phyloP scores from a whole-genome alignment of 2,113 vertebrate species.

The Syngnathus scovelli region DNA sequence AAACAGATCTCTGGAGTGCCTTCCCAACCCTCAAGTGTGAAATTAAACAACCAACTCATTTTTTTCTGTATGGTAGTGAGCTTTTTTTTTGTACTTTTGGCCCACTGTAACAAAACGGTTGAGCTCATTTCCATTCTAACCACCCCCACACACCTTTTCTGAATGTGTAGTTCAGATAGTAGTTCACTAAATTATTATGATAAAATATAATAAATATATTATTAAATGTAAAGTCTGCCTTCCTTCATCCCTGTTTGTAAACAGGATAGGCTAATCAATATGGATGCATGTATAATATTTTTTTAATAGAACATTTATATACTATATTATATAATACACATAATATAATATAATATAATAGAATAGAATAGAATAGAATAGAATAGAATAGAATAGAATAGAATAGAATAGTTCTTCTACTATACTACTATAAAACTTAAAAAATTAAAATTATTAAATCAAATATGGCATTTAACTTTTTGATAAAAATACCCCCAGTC shows the following conservation, averaged over 20 bases:
- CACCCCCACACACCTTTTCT: background rate
- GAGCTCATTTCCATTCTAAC: background rate
- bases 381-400: too few relatives aligned
- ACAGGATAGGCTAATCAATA: too few relatives aligned
- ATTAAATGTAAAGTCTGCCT: too few relatives aligned
- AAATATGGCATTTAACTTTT: background rate
- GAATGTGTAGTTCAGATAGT: too few relatives aligned
- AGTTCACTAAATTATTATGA: too few relatives aligned
- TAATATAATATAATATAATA: too few relatives aligned
- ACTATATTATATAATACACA: too few relatives aligned
- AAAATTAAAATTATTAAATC: background rate
- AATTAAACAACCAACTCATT: background rate
- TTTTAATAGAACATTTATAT: background rate
- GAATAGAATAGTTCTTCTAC: too few relatives aligned
- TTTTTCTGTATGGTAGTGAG: background rate
- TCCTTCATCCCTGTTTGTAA: too few relatives aligned
- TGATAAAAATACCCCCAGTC: background rate
- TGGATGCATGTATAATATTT: background rate
- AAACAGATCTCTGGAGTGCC: background rate
- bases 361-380: too few relatives aligned
- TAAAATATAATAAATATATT: too few relatives aligned
- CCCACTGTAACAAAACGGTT: background rate
- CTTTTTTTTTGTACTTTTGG: background rate
- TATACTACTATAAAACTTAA: background rate
- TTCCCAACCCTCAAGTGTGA: background rate